Evolutionary conservation across 1,140 invertebrate genomes (phyloP).

Genomic region (Zelostemma sp.): DNA sequence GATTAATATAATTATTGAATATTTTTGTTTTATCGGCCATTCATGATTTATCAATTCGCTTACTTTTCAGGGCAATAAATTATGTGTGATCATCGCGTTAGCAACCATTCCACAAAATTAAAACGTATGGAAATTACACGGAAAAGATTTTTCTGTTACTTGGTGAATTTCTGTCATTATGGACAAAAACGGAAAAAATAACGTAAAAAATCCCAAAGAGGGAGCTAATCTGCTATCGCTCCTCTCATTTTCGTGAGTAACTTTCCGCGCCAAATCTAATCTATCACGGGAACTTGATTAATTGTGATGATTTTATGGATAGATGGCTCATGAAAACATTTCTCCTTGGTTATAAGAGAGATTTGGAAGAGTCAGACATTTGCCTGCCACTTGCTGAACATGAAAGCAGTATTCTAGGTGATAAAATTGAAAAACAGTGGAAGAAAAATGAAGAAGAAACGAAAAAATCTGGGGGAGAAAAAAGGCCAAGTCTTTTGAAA

Average conservation of each 20-base stretch:
- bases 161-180: slow-evolving; percentile 24
- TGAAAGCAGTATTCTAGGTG: slow-evolving; percentile 69
- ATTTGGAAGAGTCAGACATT: slow-evolving; percentile 73
- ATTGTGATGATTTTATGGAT: too few relatives aligned
- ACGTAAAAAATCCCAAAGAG: slow-evolving; percentile 68
- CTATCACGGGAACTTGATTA: too few relatives aligned
- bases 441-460: slow-evolving; percentile 58
- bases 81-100: too few relatives aligned
- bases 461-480: slow-evolving; percentile 27
- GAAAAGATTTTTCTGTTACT: too few relatives aligned
- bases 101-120: too few relatives aligned
- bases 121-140: too few relatives aligned
- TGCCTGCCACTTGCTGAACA: slow-evolving; percentile 74
- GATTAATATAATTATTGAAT: too few relatives aligned
- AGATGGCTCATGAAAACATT: slow-evolving; percentile 73
- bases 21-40: too few relatives aligned
- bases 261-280: too few relatives aligned
- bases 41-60: too few relatives aligned
- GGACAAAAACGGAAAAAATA: slow-evolving; percentile 66
- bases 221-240: slow-evolving; percentile 69
- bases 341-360: slow-evolving; percentile 70
- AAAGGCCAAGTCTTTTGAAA: slow-evolving; percentile 63
- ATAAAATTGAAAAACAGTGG: slow-evolving; percentile 73
- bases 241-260: slow-evolving; percentile 72
- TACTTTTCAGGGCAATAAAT: too few relatives aligned